Evolutionary conservation across 35 echinoderm and acorn worm species (phyloP).

Genomic region (Heliocidaris tuberculata): DNA sequence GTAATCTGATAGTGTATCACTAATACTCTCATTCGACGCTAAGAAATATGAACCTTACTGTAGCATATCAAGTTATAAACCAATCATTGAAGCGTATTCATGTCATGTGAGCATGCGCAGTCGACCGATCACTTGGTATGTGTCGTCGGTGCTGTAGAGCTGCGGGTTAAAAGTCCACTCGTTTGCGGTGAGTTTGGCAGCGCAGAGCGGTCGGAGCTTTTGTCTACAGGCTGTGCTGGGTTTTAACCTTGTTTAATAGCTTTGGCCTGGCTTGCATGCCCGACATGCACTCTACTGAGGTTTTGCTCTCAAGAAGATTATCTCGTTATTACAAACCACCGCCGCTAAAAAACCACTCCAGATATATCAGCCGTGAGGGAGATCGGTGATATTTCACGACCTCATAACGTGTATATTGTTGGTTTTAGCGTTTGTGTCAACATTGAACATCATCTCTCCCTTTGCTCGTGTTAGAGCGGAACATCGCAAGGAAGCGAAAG

Average conservation of each 20-base stretch:
- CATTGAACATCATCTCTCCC: neutral
- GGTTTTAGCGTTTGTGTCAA: neutral
- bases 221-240: neutral
- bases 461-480: neutral
- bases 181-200: neutral
- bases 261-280: neutral
- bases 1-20: neutral
- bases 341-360: neutral
- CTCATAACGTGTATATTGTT: neutral
- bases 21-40: neutral
- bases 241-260: neutral
- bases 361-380: neutral
- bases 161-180: neutral
- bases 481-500: neutral
- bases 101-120: slow-evolving; percentile 1
- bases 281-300: neutral
- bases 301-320: neutral
- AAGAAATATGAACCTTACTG: neutral
- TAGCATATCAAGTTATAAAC: neutral
- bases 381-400: neutral
- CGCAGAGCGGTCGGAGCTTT: neutral
- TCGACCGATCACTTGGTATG: neutral
- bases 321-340: neutral
- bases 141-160: neutral
- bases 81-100: neutral